Evolutionary conservation across 2,113 vertebrate species (phyloP).

Genomic region (Grallaria varia): DNA sequence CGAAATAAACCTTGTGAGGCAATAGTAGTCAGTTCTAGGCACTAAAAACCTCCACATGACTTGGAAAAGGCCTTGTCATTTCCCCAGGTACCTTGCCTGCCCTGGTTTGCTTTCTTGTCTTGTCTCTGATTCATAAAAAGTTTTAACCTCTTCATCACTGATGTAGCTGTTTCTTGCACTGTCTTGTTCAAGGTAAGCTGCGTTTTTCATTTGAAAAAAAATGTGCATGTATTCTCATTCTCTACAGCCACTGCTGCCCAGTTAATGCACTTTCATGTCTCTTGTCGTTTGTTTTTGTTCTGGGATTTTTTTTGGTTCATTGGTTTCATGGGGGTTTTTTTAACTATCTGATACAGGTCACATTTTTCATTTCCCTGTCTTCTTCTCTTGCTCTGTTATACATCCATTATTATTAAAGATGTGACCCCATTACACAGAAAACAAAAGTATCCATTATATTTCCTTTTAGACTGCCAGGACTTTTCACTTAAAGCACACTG

Average conservation of each 20-base stretch:
- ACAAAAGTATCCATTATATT: neutral
- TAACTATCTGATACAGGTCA: neutral
- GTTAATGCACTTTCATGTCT: neutral
- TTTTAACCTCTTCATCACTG: neutral
- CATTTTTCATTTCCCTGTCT: neutral
- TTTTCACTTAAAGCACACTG: neutral
- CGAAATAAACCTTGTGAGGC: neutral
- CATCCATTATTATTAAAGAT: neutral
- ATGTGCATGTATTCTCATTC: neutral
- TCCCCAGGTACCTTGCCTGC: neutral
- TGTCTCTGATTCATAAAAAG: neutral
- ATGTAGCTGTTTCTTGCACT: neutral
- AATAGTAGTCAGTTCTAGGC: neutral
- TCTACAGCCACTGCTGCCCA: neutral
- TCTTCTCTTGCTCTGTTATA: neutral
- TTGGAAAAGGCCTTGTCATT: neutral
- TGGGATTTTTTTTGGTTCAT: neutral
- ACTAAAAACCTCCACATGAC: neutral
- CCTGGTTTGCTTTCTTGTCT: neutral
- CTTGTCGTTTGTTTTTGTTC: neutral
- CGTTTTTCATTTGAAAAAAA: neutral
- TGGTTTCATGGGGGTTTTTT: fast-evolving
- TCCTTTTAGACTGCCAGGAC: neutral
- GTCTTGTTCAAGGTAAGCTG: neutral
- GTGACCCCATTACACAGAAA: neutral